Percentiles rank a stretch among this genome's conserved stretches.
Conservation (phyloP, 35 echinoderm and acorn worm genomes). For the Apostichopus parvimensis region DNA sequence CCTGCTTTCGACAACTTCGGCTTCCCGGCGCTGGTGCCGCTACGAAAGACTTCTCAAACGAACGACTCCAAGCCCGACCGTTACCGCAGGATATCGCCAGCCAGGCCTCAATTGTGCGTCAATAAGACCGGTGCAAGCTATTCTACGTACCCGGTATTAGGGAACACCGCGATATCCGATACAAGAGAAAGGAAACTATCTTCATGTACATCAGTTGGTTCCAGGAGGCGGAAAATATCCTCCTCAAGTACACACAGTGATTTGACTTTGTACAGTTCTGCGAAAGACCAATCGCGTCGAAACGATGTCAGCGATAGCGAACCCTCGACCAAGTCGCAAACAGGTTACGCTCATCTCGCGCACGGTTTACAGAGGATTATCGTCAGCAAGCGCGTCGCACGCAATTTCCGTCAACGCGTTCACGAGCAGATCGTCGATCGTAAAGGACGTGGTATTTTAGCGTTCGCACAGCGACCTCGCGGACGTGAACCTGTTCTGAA, state of each 20-base stretch:
- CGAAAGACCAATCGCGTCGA: background rate
- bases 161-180: background rate
- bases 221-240: background rate
- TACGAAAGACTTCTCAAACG: background rate
- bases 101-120: background rate
- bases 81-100: background rate
- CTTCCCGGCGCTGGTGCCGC: background rate
- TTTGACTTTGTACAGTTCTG: background rate
- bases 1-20: constrained; percentile 12
- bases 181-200: background rate
- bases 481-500: background rate
- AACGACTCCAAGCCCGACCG: background rate
- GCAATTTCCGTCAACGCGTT: constrained; percentile 55
- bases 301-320: background rate
- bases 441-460: constrained; percentile 52
- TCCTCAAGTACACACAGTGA: constrained; percentile 13
- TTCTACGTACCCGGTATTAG: background rate
- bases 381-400: constrained; percentile 56
- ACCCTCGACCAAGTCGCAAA: background rate
- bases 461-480: constrained; percentile 45
- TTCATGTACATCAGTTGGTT: background rate
- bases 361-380: constrained; percentile 25
- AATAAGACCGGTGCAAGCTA: background rate
- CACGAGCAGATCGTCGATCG: constrained; percentile 61
- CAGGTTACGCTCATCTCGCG: background rate